Base-by-base conservation (phyloP, 2,797 vertebrate species). In the Rhinogobio ventralis region DNA sequence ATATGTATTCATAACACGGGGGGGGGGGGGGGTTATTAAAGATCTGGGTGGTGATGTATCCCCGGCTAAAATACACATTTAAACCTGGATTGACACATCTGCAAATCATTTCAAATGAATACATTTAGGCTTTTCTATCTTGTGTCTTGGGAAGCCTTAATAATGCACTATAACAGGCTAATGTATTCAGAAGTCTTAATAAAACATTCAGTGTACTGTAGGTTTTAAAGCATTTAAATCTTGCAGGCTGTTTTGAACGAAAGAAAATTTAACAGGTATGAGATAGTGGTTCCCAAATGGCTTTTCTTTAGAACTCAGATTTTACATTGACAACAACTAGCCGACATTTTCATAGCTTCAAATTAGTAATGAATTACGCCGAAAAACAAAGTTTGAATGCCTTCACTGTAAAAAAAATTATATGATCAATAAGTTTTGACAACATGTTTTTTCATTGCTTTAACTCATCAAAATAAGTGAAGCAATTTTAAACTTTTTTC, bases 11-110 rank as follows among this genome's bases (percentile, higher is more conserved):
- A 69, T 55, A 82, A 85, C 60, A 60, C 45, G 0, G 13, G 71
- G 79, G 68, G n/a, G n/a, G n/a, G n/a, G n/a, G n/a, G n/a, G n/a
- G n/a, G n/a, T n/a, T n/a, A n/a, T n/a, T n/a, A n/a, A 55, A 83
- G 69, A 73, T 79, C 79, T 79, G 83, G 64, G 75, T 74, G 86
- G 68, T 85, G 74, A 49, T 74, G 68, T 85, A 68, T 82, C 74
- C 51, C 8, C 9, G 45, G 64, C 45, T 69, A 36, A 64, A 76
- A 74, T 20, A 33, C 67, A 66, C 75, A 72, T 78, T 74, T 74
- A 57, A 69, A 79, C n/a, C 57, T 39, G 23, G 55, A 68, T 17
- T 45, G 73, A 78, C 55, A 53, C 36, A 15, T 33, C 13, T 28
- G 28, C 66, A 51, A 55, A 66, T 72, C 9, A 36, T 79, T 62